phyloP scores from a whole-genome alignment of 2,797 vertebrate species.

The Clarias platycephalus region DNA sequence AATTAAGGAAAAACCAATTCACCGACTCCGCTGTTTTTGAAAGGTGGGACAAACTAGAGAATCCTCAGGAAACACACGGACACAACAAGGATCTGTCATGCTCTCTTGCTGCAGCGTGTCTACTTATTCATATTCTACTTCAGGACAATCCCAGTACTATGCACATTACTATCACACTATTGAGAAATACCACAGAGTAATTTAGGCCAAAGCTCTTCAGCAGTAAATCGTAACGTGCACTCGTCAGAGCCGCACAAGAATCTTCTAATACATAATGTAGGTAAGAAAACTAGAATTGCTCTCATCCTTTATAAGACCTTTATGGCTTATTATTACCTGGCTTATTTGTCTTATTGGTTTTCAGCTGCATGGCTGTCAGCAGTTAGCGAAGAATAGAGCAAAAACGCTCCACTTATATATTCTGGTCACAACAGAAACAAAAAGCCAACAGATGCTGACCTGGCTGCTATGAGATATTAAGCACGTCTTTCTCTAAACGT shows the following conservation, averaged over 20 bases:
- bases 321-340: neutral
- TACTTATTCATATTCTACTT: neutral
- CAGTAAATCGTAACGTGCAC: neutral
- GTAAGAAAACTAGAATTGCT: neutral
- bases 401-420: slow-evolving; percentile 4
- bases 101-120: neutral
- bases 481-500: slow-evolving; percentile 17
- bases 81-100: too few species aligned
- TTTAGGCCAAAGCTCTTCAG: neutral
- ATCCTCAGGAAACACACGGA: neutral
- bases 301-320: neutral
- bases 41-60: neutral
- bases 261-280: too few species aligned
- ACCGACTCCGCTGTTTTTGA: neutral
- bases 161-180: neutral
- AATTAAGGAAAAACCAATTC: too few species aligned
- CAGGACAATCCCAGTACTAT: neutral
- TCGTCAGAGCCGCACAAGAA: neutral
- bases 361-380: neutral
- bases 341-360: neutral
- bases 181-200: neutral
- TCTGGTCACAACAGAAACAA: neutral
- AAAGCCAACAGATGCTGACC: neutral
- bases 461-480: slow-evolving; percentile 9
- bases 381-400: neutral